A percentile compares a stretch with the other conserved stretches of the same genome.
Conservation (phyloP, 2,113 vertebrate genomes). For the Chaenocephalus aceratus region DNA sequence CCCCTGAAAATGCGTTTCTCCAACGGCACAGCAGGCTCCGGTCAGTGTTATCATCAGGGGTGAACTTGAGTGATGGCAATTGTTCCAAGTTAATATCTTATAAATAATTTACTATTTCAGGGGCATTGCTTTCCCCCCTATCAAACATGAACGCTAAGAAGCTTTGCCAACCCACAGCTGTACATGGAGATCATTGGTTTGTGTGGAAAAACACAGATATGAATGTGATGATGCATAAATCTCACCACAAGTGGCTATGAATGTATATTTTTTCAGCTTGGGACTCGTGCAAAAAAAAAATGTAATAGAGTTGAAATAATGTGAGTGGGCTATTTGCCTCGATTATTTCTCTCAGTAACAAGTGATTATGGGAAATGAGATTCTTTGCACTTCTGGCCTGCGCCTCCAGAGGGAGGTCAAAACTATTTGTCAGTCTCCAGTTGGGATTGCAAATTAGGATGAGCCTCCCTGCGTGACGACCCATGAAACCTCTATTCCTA, state of each 20-base stretch:
- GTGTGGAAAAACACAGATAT: conserved; percentile 31
- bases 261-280: conserved; percentile 48
- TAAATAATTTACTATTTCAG: conserved; percentile 82
- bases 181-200: conserved; percentile 49
- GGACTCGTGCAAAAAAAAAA: conserved; percentile 37
- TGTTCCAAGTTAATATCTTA: conserved; percentile 82
- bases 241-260: conserved; percentile 54
- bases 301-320: conserved; percentile 49
- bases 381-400: conserved; percentile 81
- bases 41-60: conserved; percentile 73
- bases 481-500: conserved; percentile 76
- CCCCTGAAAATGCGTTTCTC: conserved; percentile 78
- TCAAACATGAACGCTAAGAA: conserved; percentile 64
- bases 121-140: conserved; percentile 49
- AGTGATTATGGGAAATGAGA: conserved; percentile 77
- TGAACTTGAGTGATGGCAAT: conserved; percentile 81
- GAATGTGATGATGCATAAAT: conserved; percentile 53
- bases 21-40: conserved; percentile 76
- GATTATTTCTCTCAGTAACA: conserved; percentile 80
- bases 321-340: conserved; percentile 69
- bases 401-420: conserved; percentile 87
- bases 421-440: conserved; percentile 87
- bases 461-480: conserved; percentile 83
- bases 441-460: conserved; percentile 86
- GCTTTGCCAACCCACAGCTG: conserved; percentile 72